Evolutionary conservation across 2,797 vertebrate genomes (phyloP), one percentile per base, ranked within the genome.

Genomic region (Paguma larvata): DNA sequence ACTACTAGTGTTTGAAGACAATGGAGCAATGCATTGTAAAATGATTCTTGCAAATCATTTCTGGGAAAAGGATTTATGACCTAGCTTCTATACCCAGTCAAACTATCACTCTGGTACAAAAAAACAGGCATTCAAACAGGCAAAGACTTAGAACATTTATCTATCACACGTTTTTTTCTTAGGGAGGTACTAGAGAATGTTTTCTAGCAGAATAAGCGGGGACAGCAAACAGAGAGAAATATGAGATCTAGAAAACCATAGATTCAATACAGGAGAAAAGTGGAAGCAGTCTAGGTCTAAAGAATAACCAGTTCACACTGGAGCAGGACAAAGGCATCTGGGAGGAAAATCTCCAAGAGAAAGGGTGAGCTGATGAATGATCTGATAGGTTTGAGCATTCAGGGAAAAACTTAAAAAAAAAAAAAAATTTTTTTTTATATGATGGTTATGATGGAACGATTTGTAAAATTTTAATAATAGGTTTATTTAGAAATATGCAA

Each of bases 381-480:
- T 79, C 34, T 96, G 78, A 44, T 0, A 80, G 27, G 14, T 32
- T 32, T 72, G 41, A 92, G 44, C n/a, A 51, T 38, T 18, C 19
- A 13, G 18, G 27, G 12, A 12, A 27, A 73, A 67, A 59, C 21
- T 53, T 53, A 0, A 14, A 3, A 38, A 46, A 65, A 67, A 70
- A 59, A 23, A 59, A 23, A 23, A n/a, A n/a, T n/a, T 25, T 65
- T 59, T 62, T 48, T 85, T 56, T 86, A 70, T 65, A 70, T 72
- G 51, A 27, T 89, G 44, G 56, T 53, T 77, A 56, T 85, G 46
- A 77, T 11, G 21, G 27, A 92, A 8, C 27, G 21, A 82, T 88
- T 34, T 65, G 3, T 82, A 95, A 91, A 88, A 85, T 70, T 56
- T 95, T 82, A 85, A 68, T 70, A 89, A 41, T 23, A 80, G 59